These are phyloP conservation scores for Bagarius yarrelli DNA, from an alignment of 2,113 vertebrate genomes.

Conservation along the genomic window DNA sequence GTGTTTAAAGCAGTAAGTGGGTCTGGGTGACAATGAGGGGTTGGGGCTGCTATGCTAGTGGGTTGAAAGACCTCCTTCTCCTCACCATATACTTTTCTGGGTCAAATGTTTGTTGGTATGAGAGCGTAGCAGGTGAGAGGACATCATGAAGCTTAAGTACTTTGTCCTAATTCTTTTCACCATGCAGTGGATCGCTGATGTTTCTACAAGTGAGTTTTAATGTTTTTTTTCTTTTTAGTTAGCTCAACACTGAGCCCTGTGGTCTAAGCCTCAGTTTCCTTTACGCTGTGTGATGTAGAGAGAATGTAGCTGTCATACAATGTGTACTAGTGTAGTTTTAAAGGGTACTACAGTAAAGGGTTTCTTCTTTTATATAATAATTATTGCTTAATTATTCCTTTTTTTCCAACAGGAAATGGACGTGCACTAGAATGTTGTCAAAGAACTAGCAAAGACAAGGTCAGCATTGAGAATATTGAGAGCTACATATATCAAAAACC, in stretches of 20 bases:
- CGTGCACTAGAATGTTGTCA: accelerated
- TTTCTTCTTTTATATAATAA: background rate
- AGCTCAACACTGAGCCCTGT: background rate
- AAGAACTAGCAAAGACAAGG: accelerated
- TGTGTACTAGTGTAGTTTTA: background rate
- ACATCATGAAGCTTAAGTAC: constrained; percentile 22
- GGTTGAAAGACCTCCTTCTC: constrained; percentile 44
- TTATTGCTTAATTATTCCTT: background rate
- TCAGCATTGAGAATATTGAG: background rate
- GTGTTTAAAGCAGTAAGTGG: constrained; percentile 30
- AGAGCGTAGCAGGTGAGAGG: no score
- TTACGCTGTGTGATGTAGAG: background rate
- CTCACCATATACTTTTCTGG: constrained; percentile 3
- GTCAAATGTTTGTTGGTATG: background rate
- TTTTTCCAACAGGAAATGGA: background rate
- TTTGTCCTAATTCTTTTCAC: background rate
- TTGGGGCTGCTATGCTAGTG: constrained; percentile 21
- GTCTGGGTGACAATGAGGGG: constrained; percentile 28
- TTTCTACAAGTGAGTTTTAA: background rate
- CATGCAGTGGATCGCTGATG: background rate
- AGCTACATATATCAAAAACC: accelerated
- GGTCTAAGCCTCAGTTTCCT: constrained; percentile 21
- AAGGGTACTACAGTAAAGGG: no score
- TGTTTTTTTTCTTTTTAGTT: background rate
- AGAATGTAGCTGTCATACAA: background rate